A percentile compares a stretch with the other conserved stretches of the same genome.
Evolutionary conservation across 2,797 vertebrate genomes (phyloP).

Genomic region (Nannoperca obscura): DNA sequence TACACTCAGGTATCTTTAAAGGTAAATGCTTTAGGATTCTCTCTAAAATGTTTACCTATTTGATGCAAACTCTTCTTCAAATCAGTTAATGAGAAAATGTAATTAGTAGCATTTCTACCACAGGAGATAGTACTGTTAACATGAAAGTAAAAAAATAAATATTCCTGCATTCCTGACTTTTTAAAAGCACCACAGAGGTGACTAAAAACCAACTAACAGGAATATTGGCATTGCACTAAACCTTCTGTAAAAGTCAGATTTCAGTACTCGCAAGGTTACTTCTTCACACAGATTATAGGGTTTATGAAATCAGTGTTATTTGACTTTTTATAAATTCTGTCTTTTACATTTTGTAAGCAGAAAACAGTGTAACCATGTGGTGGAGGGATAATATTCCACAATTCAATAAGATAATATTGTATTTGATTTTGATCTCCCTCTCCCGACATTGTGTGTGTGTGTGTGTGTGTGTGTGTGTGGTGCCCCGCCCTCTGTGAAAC

Average conservation of each 20-base stretch:
- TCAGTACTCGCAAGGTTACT: neutral
- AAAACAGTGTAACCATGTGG: neutral
- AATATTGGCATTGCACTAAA: neutral
- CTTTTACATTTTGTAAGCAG: neutral
- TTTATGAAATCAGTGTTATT: too few relatives aligned
- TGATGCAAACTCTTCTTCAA: neutral
- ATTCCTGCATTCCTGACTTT: neutral
- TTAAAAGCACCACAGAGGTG: slow-evolving; percentile 12
- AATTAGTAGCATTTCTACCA: neutral
- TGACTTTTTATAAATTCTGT: neutral
- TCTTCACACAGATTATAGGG: too few relatives aligned
- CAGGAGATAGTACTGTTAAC: neutral
- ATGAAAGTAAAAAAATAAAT: neutral
- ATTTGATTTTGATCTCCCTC: too few relatives aligned
- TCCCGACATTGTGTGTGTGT: neutral
- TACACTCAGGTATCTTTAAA: slow-evolving; percentile 81
- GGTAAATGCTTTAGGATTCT: slow-evolving; percentile 44
- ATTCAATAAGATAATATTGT: neutral
- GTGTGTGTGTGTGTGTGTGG: neutral
- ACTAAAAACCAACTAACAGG: neutral
- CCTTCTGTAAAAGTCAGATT: neutral
- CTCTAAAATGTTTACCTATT: neutral
- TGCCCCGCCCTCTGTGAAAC: too few relatives aligned
- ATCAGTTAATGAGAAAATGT: neutral
- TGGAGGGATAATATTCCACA: neutral